Conservation (phyloP, 2,113 vertebrate genomes). For the Dinomys branickii region DNA sequence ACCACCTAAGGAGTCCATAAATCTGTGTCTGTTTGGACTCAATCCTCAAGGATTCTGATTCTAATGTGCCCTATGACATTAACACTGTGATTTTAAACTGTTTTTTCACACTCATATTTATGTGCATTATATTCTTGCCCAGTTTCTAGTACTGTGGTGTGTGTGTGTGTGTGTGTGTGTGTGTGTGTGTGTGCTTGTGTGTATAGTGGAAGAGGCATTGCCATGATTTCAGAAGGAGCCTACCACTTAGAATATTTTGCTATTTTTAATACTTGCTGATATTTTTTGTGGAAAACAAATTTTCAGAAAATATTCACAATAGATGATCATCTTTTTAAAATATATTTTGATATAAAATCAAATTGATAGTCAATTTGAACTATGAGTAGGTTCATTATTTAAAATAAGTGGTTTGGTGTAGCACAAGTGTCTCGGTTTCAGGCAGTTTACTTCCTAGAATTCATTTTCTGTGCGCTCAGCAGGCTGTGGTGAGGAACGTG, state of each 20-base stretch:
- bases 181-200: not conserved
- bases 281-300: not conserved
- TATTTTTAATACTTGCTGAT: not conserved
- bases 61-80: not conserved
- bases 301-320: constrained; percentile 19
- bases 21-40: not conserved
- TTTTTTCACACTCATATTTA: not conserved
- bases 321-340: not conserved
- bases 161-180: not conserved
- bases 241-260: not conserved
- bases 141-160: not conserved
- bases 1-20: not conserved
- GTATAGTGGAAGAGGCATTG: not conserved
- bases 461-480: not conserved
- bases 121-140: not conserved
- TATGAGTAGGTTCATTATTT: not conserved
- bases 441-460: not conserved
- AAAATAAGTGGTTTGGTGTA: not conserved
- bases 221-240: not conserved
- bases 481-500: not conserved
- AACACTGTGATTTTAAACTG: not conserved
- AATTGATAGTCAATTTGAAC: not conserved
- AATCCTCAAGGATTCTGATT: not conserved
- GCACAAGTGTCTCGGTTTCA: not conserved
- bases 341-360: not conserved